phyloP scores from a whole-genome alignment of 2,888 invertebrate genomes.

The Brenthis hecate region DNA sequence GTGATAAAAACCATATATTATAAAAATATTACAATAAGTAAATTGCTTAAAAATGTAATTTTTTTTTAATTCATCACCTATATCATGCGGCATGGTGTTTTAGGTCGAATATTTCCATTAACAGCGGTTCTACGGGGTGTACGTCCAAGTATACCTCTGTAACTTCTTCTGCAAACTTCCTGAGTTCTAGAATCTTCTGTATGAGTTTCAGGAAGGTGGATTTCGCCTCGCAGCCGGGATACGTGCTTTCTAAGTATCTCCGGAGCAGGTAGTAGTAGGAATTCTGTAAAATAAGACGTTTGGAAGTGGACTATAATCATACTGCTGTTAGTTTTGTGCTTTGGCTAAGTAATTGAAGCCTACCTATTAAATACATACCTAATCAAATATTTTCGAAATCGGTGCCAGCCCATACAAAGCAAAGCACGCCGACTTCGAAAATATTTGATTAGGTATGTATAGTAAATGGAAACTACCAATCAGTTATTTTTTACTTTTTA shows the following conservation, averaged over 20 bases:
- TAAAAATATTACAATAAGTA: neutral
- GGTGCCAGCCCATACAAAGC: too few relatives aligned
- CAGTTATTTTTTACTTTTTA: too few relatives aligned
- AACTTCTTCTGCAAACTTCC: conserved; percentile 94
- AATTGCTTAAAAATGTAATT: neutral
- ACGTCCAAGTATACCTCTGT: conserved; percentile 95
- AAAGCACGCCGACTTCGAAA: too few relatives aligned
- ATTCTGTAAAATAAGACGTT: conserved; percentile 79
- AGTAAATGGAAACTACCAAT: too few relatives aligned
- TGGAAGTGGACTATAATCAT: too few relatives aligned
- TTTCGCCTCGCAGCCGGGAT: conserved; percentile 93
- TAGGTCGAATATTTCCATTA: conserved; percentile 97
- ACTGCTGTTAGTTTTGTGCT: too few relatives aligned
- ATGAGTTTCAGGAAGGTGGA: conserved; percentile 93
- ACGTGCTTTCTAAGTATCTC: conserved; percentile 91
- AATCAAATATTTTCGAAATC: too few relatives aligned
- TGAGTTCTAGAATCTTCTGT: conserved; percentile 94
- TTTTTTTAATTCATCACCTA: neutral
- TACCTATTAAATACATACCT: too few relatives aligned
- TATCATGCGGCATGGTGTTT: conserved; percentile 82
- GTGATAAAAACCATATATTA: too few relatives aligned
- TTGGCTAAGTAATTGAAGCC: too few relatives aligned
- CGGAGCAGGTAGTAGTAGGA: conserved; percentile 94
- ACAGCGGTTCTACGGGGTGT: conserved; percentile 96
- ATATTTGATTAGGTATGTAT: too few relatives aligned